A percentile compares a stretch with the other conserved stretches of the same genome.
Evolutionary conservation across 2,113 vertebrate species (phyloP).

Genomic region (Ancistrus triradiatus): DNA sequence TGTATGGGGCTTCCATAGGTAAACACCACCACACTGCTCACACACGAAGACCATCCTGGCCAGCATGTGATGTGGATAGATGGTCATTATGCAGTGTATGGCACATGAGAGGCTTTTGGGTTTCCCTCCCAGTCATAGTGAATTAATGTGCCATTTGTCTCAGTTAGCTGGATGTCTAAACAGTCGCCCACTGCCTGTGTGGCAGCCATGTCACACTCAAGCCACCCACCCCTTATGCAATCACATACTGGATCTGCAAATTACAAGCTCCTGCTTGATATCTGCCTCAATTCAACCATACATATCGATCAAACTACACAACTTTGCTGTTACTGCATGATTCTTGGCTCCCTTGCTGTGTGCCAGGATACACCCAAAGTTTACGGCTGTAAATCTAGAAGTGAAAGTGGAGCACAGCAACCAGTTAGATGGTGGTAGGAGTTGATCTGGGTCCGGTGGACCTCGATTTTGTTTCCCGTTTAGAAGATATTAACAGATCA

Average conservation of each 20-base stretch:
- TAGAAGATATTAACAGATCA: too few species aligned
- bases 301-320: neutral
- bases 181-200: slow-evolving; percentile 12
- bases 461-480: too few species aligned
- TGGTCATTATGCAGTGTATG: slow-evolving; percentile 14
- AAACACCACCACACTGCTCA: slow-evolving; percentile 29
- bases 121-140: slow-evolving; percentile 18
- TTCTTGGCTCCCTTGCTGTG: slow-evolving; percentile 37
- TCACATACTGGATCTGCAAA: neutral
- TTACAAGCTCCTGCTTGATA: neutral
- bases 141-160: slow-evolving; percentile 34
- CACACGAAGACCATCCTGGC: slow-evolving; percentile 1
- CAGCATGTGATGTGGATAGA: neutral
- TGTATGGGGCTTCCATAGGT: too few species aligned
- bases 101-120: slow-evolving; percentile 25
- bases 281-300: neutral
- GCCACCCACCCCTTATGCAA: neutral
- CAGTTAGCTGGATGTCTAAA: slow-evolving; percentile 31
- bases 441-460: slow-evolving; percentile 49
- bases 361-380: slow-evolving; percentile 23
- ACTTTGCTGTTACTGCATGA: slow-evolving; percentile 13
- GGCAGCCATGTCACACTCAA: neutral
- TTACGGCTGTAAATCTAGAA: slow-evolving; percentile 50
- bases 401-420: slow-evolving; percentile 53
- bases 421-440: slow-evolving; percentile 51